Evolutionary conservation across 2,888 invertebrate genomes (phyloP).

Genomic region (Ormyrus labotus): DNA sequence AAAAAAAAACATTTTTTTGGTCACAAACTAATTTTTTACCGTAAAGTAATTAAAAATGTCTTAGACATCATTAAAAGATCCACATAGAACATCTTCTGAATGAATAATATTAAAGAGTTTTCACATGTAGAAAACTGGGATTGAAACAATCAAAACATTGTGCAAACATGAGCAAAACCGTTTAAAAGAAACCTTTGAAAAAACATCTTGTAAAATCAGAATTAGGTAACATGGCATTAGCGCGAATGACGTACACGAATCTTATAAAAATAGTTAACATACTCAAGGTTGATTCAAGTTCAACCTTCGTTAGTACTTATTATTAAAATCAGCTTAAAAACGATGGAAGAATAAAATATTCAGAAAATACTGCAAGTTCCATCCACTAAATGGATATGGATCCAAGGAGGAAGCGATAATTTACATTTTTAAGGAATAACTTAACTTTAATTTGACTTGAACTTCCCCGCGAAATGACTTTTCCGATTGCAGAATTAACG

Average conservation of each 20-base stretch:
- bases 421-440: background rate
- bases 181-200: constrained; percentile 42
- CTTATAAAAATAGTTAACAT: constrained; percentile 17
- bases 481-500: constrained; percentile 59
- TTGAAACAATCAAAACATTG: constrained; percentile 15
- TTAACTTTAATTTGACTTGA: background rate
- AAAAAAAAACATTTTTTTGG: too few relatives aligned
- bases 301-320: constrained; percentile 24
- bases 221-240: constrained; percentile 41
- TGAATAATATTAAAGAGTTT: too few relatives aligned
- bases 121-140: too few relatives aligned
- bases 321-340: constrained; percentile 4
- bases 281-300: constrained; percentile 27
- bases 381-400: too few relatives aligned
- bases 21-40: too few relatives aligned
- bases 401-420: too few relatives aligned
- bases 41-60: too few relatives aligned
- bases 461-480: background rate
- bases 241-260: constrained; percentile 5
- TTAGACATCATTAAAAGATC: too few relatives aligned
- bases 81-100: too few relatives aligned
- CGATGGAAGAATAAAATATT: background rate
- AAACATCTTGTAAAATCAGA: constrained; percentile 34
- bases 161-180: constrained; percentile 29
- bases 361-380: background rate